Base-by-base conservation (phyloP, 1,140 invertebrate genomes). In the Portunus trituberculatus region DNA sequence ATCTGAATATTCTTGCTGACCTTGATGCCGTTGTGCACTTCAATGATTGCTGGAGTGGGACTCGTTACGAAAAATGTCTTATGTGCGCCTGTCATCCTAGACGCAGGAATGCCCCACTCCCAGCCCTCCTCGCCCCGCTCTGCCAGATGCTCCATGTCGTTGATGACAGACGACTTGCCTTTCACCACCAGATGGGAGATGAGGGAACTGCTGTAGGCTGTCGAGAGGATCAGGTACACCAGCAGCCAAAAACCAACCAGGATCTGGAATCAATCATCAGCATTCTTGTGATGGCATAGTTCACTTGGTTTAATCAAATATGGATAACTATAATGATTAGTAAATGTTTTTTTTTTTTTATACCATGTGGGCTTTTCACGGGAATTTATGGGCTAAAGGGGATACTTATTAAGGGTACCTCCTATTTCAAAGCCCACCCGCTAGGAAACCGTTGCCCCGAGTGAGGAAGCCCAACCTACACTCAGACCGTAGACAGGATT, bases 161-260 rank as follows among this genome's bases (percentile, higher is more conserved):
- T 93, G 29, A 93, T 76, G 29, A 39, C 92, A 6, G 92, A 31
- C 12, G 92, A 83, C 76, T 45, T 93, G 0, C 76, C 76, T 48
- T 93, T 46, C 6, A 93, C 92, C 67, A 84, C 82, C 67, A 93
- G 39, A 48, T 93, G 92, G 0, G 92, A 82, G 29, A 84, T 84
- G 32, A 93, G 76, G 76, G 67, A 32, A 31, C 59, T 83, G 12
- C 31, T 67, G 76, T 93, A 93, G 67, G 32, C 31, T 10, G 59
- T n/a, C 20, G 67, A 59, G 25, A 93, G 31, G 8, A 93, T 39
- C 7, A 93, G 76, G 32, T 48, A 93, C 67, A 29, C 67, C 0
- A 28, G 32, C 39, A 93, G 39, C 92, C 67, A 84, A 14, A 12
- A 39, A 12, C 29, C 28, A 14, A 93, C 92, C 28, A 93, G 25